These are phyloP conservation scores for Spongilla lacustris DNA, from an alignment of 37 sponge, comb jelly and placozoan species.

Conservation along the genomic window DNA sequence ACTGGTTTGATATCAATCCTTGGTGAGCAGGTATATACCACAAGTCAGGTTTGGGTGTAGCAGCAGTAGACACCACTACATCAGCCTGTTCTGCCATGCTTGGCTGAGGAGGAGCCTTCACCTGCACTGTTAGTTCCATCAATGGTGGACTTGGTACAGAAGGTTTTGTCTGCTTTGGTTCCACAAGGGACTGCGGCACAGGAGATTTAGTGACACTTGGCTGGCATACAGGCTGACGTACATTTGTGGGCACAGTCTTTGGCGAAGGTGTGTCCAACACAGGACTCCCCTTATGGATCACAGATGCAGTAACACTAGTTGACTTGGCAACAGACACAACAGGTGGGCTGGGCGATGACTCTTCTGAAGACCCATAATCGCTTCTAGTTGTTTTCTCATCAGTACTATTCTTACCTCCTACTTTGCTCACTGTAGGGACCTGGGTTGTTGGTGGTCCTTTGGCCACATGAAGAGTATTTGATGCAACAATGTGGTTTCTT, in stretches of 20 bases:
- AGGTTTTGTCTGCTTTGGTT: neutral
- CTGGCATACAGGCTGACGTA: neutral
- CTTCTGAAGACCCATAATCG: neutral
- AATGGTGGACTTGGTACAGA: neutral
- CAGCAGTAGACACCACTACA: neutral
- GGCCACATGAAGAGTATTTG: neutral
- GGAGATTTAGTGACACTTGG: neutral
- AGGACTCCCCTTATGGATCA: neutral
- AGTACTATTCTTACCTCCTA: neutral
- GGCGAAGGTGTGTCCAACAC: neutral
- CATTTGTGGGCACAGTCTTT: neutral
- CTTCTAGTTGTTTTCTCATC: neutral
- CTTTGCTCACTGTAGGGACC: neutral
- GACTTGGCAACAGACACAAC: neutral
- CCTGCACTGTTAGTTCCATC: neutral
- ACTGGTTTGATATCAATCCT: neutral
- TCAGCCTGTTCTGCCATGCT: neutral
- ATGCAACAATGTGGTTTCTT: neutral
- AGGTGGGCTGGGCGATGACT: neutral
- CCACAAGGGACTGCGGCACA: neutral
- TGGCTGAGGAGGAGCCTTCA: neutral
- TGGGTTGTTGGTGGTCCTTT: neutral
- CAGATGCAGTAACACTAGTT: neutral
- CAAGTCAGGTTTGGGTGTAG: neutral
- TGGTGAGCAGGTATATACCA: neutral